Evolutionary conservation across 2,888 invertebrate genomes (phyloP).

Genomic region (Parascotia fuliginaria): DNA sequence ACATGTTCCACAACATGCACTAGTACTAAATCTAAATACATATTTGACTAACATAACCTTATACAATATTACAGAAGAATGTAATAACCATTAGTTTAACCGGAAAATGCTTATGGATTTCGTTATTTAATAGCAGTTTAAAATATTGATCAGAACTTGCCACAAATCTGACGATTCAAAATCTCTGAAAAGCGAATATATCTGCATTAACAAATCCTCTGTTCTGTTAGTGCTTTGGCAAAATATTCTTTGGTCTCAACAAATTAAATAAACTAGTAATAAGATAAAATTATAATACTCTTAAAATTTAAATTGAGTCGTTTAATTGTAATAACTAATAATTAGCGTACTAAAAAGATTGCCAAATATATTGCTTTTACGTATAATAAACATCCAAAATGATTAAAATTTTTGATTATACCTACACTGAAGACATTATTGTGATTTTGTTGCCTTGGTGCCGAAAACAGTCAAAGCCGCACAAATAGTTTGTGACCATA

Average conservation of each 20-base stretch:
- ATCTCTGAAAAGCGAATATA: too few relatives aligned
- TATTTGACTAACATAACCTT: neutral
- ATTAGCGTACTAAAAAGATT: neutral
- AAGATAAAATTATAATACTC: neutral
- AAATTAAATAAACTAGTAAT: neutral
- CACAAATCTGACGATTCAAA: too few relatives aligned
- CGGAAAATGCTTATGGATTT: too few relatives aligned
- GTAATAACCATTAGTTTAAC: too few relatives aligned
- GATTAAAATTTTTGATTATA: constrained; percentile 12
- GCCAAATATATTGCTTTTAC: constrained; percentile 1
- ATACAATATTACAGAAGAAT: neutral
- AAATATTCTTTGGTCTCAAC: constrained; percentile 10
- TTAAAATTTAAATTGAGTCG: too few relatives aligned
- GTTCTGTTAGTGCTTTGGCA: constrained; percentile 4
- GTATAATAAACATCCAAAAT: constrained; percentile 1
- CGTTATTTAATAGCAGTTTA: too few relatives aligned
- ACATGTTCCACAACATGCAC: neutral
- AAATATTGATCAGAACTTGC: too few relatives aligned
- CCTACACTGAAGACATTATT: constrained; percentile 28
- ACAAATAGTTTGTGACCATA: constrained; percentile 6
- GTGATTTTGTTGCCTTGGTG: constrained; percentile 32
- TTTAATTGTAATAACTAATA: neutral
- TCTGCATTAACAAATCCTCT: neutral
- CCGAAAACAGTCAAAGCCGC: constrained; percentile 16
- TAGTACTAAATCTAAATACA: neutral